A percentile compares a stretch with the other conserved stretches of the same genome.
These are phyloP conservation scores for Drosophila insularis DNA, from an alignment of 1,140 invertebrate genomes.

Conservation along the genomic window DNA sequence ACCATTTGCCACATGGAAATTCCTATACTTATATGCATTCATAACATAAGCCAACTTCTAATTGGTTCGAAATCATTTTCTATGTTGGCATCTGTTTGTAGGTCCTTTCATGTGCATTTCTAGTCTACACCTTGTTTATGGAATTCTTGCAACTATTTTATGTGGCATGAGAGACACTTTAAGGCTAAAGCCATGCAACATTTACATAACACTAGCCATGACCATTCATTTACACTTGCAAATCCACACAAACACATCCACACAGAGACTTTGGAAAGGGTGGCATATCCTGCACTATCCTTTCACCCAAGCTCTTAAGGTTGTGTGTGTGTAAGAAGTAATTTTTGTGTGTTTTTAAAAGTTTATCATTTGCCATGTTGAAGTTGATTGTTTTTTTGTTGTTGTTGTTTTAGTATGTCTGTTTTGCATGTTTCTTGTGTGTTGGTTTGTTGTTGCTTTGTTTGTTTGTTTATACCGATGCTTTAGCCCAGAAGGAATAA, in stretches of 20 bases:
- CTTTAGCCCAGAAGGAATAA: conserved; percentile 61
- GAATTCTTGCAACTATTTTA: neutral
- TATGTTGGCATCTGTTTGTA: neutral
- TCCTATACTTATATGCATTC: too few relatives aligned
- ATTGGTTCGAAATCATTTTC: neutral
- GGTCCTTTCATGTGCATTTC: neutral
- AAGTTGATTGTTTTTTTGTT: conserved; percentile 63
- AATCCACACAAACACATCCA: conserved; percentile 14
- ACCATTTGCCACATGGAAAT: too few relatives aligned
- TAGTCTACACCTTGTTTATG: neutral
- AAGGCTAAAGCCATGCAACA: neutral
- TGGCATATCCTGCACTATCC: neutral
- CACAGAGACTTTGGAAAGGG: neutral
- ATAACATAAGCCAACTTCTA: neutral
- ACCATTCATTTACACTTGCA: conserved; percentile 42
- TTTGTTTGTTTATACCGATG: conserved; percentile 22
- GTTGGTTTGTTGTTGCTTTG: conserved; percentile 33
- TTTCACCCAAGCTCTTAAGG: conserved; percentile 39
- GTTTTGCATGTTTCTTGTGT: neutral
- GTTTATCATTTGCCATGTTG: conserved; percentile 75
- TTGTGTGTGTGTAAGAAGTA: conserved; percentile 57
- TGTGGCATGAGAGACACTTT: neutral
- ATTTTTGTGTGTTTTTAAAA: conserved; percentile 61
- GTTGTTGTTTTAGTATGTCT: conserved; percentile 32
- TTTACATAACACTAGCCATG: conserved; percentile 24